These are phyloP conservation scores for Pogonophryne albipinna DNA, from an alignment of 2,797 vertebrate genomes.

Conservation along the genomic window DNA sequence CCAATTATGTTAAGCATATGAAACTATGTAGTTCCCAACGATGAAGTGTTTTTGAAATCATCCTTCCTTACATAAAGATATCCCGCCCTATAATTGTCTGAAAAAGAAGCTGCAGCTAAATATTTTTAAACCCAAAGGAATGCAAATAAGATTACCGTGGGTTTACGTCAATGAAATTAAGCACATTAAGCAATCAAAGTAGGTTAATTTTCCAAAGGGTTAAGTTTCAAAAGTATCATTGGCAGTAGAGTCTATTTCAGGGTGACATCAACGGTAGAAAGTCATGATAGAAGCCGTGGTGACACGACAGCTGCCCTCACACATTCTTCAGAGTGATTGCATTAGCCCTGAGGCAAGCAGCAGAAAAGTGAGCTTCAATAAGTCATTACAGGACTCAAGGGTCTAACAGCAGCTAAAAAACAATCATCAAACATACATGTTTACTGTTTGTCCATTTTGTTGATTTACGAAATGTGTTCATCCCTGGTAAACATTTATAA, in stretches of 20 bases:
- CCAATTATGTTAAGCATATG: slow-evolving; percentile 66
- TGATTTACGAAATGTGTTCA: slow-evolving; percentile 34
- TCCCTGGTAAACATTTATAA: slow-evolving; percentile 22
- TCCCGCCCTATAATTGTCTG: background rate
- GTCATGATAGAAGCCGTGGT: slow-evolving; percentile 44
- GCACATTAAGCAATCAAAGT: slow-evolving; percentile 30
- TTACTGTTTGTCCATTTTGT: slow-evolving; percentile 38
- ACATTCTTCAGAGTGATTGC: slow-evolving; percentile 66
- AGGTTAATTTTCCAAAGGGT: slow-evolving; percentile 18
- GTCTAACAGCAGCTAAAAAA: slow-evolving; percentile 45
- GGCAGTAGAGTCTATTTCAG: slow-evolving; percentile 42
- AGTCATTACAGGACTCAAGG: slow-evolving; percentile 66
- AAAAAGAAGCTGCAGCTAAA: background rate
- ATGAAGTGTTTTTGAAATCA: slow-evolving; percentile 12
- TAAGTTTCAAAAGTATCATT: slow-evolving; percentile 32
- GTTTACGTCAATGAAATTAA: slow-evolving; percentile 8
- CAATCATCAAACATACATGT: slow-evolving; percentile 55
- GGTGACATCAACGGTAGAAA: slow-evolving; percentile 48
- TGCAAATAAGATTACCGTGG: background rate
- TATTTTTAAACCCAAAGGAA: slow-evolving; percentile 7
- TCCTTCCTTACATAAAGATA: background rate
- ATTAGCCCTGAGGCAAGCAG: slow-evolving; percentile 71
- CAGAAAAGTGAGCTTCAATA: slow-evolving; percentile 67
- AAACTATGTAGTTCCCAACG: slow-evolving; percentile 14
- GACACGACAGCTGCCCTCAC: slow-evolving; percentile 69